Evolutionary conservation across 2,888 invertebrate species (phyloP), one percentile per base, ranked within the genome.

Genomic region (Eupithecia centaureata): DNA sequence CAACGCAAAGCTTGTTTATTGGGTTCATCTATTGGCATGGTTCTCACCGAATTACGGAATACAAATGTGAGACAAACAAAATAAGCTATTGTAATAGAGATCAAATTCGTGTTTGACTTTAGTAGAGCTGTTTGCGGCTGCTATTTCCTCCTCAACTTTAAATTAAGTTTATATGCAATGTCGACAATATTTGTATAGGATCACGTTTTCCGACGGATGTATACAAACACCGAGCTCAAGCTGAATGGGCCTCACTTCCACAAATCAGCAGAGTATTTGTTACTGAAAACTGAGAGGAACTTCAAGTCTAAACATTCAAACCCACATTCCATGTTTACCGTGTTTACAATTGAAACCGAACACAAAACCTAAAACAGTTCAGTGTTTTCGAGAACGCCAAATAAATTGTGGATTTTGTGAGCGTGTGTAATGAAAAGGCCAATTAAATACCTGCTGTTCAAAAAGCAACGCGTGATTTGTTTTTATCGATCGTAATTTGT

Each of bases 131-230:
- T 47, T 47, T 47, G 47, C 10, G 47, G 22, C 12, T 22, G 22
- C 18, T 0, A 10, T 56, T 57, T 30, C 18, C 10, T 30, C 12
- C 18, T 12, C 30, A 13, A 57, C 10, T 57, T 57, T 13, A 22
- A 32, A 33, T 57, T 18, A 57, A 33, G 32, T 57, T 28, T 28
- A n/a, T 28, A 30, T 28, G 28, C 28, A 54, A 78, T 80, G 79
- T 77, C 75, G 73, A 75, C 77, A 85, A 82, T 86, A 85, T 85
- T 86, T 87, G 84, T 81, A 77, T 84, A 82, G 81, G 77, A 75
- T 83, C 90, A 89, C 89, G 87, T 86, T 83, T 76, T 61, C 74
- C 74, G 77, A 83, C 92, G 92, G 92, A 92, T 92, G 92, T 92
- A 79, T 91, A 91, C 85, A 79, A 87, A 91, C 86, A 79, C 86